Conservation (phyloP, 2,113 vertebrate genomes). For the western clawed frog (Xenopus tropicalis) region UCB_Xtro_10.0 CM004447.2:81750001-81750500, state of each 20-base stretch:
- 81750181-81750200: no score
- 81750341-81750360: not conserved
- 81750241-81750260: not conserved
- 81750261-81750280: not conserved
- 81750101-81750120: no score
- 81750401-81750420: not conserved
- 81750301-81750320: not conserved
- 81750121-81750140: no score
- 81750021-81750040: no score
- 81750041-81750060: no score
- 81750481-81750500: no score
- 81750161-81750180: no score
- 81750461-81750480: not conserved
- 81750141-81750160: no score
- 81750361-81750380: not conserved
- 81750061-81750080: no score
- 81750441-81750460: not conserved
- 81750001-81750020: no score
- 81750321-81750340: constrained; percentile 1
- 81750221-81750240: not conserved
- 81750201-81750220: no score
- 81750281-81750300: not conserved
- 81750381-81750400: not conserved
- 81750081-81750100: no score
- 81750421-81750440: not conserved